These are phyloP conservation scores for Azemiops feae DNA, from an alignment of 2,113 vertebrate species.

Conservation along the genomic window DNA sequence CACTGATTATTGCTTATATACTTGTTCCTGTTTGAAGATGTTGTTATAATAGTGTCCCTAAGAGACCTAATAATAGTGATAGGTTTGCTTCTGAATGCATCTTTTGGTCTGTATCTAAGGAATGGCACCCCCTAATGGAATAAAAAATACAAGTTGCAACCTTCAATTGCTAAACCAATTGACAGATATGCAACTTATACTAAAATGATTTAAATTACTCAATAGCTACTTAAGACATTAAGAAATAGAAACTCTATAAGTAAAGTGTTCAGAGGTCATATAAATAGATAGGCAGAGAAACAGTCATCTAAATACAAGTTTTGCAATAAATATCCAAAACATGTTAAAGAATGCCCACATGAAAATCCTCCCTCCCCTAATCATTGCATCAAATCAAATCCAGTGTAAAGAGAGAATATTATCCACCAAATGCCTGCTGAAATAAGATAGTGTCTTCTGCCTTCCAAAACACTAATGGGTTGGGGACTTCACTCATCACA, in stretches of 20 bases:
- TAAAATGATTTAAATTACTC: not conserved
- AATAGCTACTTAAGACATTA: not conserved
- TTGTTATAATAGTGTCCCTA: no score
- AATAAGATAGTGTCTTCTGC: not conserved
- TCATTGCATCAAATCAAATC: not conserved
- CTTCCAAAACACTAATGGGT: not conserved
- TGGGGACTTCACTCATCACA: not conserved
- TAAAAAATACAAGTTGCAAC: not conserved
- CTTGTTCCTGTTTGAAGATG: no score
- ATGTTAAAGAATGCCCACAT: not conserved
- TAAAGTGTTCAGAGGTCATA: not conserved
- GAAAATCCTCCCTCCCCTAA: not conserved
- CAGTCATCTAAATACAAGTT: not conserved
- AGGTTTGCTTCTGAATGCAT: no score
- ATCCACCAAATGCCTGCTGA: not conserved
- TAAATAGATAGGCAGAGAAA: not conserved
- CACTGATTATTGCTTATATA: no score
- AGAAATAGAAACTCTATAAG: not conserved
- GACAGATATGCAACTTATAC: not conserved
- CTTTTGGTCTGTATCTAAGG: not conserved
- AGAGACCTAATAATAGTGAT: no score
- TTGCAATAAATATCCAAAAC: not conserved
- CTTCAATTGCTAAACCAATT: not conserved
- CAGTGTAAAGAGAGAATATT: not conserved
- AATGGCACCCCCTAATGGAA: not conserved